Conservation (phyloP, 2,888 invertebrate species). For the Eupeodes latifasciatus region DNA sequence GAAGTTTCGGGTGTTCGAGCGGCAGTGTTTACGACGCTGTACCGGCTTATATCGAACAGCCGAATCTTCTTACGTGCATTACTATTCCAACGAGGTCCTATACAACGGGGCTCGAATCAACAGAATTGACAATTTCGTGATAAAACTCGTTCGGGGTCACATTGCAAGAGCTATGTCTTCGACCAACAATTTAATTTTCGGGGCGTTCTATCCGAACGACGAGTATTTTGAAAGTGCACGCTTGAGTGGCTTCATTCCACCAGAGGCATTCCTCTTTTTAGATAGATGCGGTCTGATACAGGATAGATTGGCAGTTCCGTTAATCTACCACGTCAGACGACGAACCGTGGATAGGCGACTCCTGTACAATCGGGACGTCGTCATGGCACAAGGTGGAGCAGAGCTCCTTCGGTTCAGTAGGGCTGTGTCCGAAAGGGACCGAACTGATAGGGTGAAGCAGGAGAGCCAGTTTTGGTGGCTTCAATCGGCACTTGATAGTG, state of each 20-base stretch:
- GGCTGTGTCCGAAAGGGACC: too few relatives aligned
- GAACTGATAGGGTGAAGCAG: too few relatives aligned
- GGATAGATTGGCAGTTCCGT: too few relatives aligned
- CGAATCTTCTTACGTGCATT: conserved; percentile 9
- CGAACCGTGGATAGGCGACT: too few relatives aligned
- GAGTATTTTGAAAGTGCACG: background rate
- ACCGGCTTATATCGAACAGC: background rate
- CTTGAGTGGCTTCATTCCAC: background rate
- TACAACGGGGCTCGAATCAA: conserved; percentile 13
- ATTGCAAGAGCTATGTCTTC: conserved; percentile 30
- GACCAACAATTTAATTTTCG: conserved; percentile 2
- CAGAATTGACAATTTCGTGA: conserved; percentile 6
- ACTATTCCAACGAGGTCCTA: conserved; percentile 11
- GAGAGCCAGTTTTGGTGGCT: too few relatives aligned
- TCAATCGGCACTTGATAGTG: too few relatives aligned
- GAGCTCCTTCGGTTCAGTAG: too few relatives aligned
- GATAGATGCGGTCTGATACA: too few relatives aligned
- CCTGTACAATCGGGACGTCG: too few relatives aligned
- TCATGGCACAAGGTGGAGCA: too few relatives aligned
- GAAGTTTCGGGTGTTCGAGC: conserved; percentile 35
- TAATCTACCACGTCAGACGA: too few relatives aligned
- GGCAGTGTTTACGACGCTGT: background rate
- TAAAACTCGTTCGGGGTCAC: conserved; percentile 4
- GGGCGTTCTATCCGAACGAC: background rate
- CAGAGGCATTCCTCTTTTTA: background rate